Evolutionary conservation across 1,140 invertebrate genomes (phyloP).

Genomic region (Galleria mellonella): DNA sequence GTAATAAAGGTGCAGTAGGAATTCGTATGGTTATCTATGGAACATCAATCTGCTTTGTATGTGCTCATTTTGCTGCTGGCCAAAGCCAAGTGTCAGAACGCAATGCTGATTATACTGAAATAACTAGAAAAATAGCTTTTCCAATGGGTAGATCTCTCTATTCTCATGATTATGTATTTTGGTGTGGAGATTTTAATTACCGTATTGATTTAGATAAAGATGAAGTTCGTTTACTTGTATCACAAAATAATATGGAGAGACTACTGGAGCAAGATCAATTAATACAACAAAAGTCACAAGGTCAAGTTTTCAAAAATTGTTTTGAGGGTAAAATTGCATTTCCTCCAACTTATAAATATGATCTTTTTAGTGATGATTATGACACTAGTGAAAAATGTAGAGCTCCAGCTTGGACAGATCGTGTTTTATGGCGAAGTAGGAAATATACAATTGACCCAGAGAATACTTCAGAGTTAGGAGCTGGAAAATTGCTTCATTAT

Average conservation of each 20-base stretch:
- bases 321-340: constrained; percentile 95
- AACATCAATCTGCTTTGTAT: constrained; percentile 97
- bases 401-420: constrained; percentile 98
- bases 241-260: constrained; percentile 84
- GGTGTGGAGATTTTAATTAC: constrained; percentile 99
- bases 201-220: constrained; percentile 97
- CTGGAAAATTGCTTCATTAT: constrained; percentile 91
- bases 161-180: constrained; percentile 98
- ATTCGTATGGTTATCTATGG: constrained; percentile 94
- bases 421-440: constrained; percentile 92
- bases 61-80: constrained; percentile 98
- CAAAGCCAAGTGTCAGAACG: constrained; percentile 96
- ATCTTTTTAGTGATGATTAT: constrained; percentile 98
- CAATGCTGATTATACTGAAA: constrained; percentile 97
- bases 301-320: constrained; percentile 96
- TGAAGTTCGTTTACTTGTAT: constrained; percentile 91
- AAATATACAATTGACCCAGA: constrained; percentile 83
- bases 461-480: constrained; percentile 78
- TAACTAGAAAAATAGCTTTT: constrained; percentile 93
- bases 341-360: constrained; percentile 99
- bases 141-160: constrained; percentile 94
- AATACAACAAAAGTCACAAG: constrained; percentile 84
- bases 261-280: constrained; percentile 94
- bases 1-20: constrained; percentile 97
- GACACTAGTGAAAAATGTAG: constrained; percentile 99